These are phyloP conservation scores for Petromus typicus DNA, from an alignment of 2,113 vertebrate species.

Conservation along the genomic window DNA sequence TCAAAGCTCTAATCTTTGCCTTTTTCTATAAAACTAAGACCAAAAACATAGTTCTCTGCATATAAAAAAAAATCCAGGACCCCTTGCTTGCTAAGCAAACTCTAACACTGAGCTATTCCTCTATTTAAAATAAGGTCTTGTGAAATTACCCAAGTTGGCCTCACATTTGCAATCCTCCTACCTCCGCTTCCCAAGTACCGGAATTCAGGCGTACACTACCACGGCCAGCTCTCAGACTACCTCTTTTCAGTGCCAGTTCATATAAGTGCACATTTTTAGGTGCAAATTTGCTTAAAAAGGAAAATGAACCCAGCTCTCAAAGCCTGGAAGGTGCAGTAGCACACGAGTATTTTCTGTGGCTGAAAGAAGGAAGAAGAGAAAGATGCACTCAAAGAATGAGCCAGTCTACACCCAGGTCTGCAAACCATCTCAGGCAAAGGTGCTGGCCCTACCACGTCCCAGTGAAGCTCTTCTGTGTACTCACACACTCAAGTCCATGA, in stretches of 20 bases:
- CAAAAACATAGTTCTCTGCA: conserved; percentile 4
- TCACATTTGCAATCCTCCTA: neutral
- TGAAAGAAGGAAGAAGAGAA: neutral
- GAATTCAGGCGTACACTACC: neutral
- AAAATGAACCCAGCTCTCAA: neutral
- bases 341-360: neutral
- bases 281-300: neutral
- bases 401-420: neutral
- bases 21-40: neutral
- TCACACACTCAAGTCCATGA: neutral
- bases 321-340: neutral
- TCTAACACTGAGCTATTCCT: neutral
- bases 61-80: neutral
- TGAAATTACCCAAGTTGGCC: neutral
- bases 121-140: neutral
- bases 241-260: neutral
- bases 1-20: neutral
- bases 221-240: neutral
- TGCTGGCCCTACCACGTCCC: neutral
- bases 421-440: neutral
- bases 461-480: neutral
- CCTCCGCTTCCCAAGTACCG: neutral
- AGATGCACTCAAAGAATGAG: neutral
- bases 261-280: neutral
- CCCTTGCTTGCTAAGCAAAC: neutral